Percentiles rank a stretch among this genome's conserved stretches.
Conservation (phyloP, 2,888 invertebrate species). For the Limnephilus rhombicus region DNA sequence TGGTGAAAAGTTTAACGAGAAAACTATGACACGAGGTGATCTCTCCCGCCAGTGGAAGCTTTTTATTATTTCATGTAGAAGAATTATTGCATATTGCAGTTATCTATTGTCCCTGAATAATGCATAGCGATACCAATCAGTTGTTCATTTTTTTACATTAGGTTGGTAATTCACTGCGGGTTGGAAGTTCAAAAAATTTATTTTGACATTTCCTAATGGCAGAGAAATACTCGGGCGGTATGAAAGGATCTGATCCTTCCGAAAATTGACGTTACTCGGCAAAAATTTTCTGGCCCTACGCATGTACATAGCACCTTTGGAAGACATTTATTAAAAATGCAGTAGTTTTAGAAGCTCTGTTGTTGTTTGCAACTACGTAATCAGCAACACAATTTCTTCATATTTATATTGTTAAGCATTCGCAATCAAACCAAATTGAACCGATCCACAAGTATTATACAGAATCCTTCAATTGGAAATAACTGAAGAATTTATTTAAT, state of each 20-base stretch:
- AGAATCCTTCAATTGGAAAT: background rate
- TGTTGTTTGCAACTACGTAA: too few relatives aligned
- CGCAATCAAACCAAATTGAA: background rate
- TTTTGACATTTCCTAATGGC: background rate
- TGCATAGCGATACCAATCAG: background rate
- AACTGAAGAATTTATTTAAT: background rate
- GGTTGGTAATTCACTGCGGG: too few relatives aligned
- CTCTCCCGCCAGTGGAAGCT: background rate
- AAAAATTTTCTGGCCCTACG: background rate
- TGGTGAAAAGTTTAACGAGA: conserved; percentile 4
- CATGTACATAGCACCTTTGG: background rate
- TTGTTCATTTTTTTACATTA: too few relatives aligned
- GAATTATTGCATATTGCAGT: background rate
- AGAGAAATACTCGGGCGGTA: background rate
- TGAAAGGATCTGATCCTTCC: background rate
- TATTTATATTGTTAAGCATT: background rate
- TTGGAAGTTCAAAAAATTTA: background rate
- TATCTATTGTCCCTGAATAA: background rate
- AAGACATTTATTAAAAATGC: background rate
- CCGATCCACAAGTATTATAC: background rate
- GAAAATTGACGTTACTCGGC: background rate
- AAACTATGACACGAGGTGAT: background rate
- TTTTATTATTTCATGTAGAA: background rate
- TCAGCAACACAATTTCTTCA: too few relatives aligned
- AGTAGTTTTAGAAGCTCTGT: too few relatives aligned